Evolutionary conservation across 2,888 invertebrate species (phyloP).

Genomic region (Agonopterix arenella): DNA sequence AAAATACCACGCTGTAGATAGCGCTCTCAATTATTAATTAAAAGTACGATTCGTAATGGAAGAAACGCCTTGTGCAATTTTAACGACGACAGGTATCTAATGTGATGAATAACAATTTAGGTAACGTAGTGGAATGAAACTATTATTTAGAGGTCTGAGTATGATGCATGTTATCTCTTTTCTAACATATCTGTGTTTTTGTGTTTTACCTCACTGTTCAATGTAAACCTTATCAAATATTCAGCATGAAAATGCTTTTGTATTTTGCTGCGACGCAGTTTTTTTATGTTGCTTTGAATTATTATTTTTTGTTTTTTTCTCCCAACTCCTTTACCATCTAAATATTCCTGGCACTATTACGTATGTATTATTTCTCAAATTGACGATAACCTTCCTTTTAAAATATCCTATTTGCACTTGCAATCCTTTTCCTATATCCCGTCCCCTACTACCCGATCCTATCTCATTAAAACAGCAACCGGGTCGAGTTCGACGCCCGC

Average conservation of each 20-base stretch:
- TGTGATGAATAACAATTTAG: neutral
- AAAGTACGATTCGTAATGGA: too few species aligned
- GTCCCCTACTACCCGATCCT: slow-evolving; percentile 21
- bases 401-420: slow-evolving; percentile 6
- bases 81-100: neutral
- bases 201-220: slow-evolving; percentile 22
- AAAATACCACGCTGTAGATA: too few species aligned
- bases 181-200: slow-evolving; percentile 53
- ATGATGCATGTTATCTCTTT: slow-evolving; percentile 26
- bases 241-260: slow-evolving; percentile 54
- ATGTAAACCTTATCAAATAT: slow-evolving; percentile 10
- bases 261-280: slow-evolving; percentile 61
- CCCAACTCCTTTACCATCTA: slow-evolving; percentile 17
- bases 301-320: slow-evolving; percentile 49
- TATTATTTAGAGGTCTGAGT: neutral
- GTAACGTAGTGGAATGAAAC: neutral
- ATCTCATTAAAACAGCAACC: slow-evolving; percentile 38
- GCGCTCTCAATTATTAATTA: too few species aligned
- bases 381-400: neutral
- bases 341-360: slow-evolving; percentile 9
- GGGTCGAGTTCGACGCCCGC: slow-evolving; percentile 62
- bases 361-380: neutral
- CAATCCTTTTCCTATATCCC: slow-evolving; percentile 5
- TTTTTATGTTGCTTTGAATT: slow-evolving; percentile 70
- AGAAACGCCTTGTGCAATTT: too few species aligned